Conservation (phyloP, 2,888 invertebrate genomes). For the Lasioglossum pauxillum region DNA sequence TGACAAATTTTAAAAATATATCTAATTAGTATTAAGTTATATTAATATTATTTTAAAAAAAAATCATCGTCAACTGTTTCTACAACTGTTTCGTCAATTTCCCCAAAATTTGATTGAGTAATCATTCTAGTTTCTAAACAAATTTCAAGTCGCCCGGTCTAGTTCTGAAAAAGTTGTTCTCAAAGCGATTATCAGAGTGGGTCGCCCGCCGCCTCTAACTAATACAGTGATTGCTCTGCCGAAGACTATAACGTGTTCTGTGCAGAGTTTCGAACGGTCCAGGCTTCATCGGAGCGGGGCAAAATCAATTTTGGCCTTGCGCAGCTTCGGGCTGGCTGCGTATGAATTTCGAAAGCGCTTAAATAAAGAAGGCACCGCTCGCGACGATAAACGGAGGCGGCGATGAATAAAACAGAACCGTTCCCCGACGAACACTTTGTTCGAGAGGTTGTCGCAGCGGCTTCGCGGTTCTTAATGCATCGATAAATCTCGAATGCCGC, state of each 20-base stretch:
- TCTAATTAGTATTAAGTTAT: too few species aligned
- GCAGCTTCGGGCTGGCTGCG: not conserved
- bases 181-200: not conserved
- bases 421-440: constrained; percentile 37
- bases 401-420: constrained; percentile 42
- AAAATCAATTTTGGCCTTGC: not conserved
- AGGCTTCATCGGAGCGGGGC: not conserved
- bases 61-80: too few species aligned
- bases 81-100: too few species aligned
- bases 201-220: not conserved
- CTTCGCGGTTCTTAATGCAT: constrained; percentile 58
- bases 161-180: not conserved
- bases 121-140: not conserved
- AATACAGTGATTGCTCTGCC: not conserved
- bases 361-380: not conserved
- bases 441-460: constrained; percentile 21
- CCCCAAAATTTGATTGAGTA: not conserved
- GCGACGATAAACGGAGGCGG: not conserved
- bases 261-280: not conserved
- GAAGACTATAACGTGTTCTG: not conserved
- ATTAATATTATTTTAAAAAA: too few species aligned
- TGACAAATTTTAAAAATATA: too few species aligned
- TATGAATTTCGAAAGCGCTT: not conserved
- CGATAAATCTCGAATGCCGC: constrained; percentile 64
- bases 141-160: too few species aligned